Evolutionary conservation across 2,888 invertebrate species (phyloP).

Genomic region (Drosophila cracens): DNA sequence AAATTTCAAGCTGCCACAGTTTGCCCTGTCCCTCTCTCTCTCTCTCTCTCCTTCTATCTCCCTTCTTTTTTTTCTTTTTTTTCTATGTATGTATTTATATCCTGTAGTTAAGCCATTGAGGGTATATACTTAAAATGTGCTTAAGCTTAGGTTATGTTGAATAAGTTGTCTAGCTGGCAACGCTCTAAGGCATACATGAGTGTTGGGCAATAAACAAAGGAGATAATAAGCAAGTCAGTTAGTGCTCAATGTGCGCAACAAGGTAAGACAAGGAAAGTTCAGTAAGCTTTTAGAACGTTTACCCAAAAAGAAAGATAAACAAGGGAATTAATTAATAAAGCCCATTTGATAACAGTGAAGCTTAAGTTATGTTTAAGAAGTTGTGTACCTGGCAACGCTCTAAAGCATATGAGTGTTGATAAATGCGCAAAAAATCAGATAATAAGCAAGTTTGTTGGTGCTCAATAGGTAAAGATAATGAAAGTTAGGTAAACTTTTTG

Average conservation of each 20-base stretch:
- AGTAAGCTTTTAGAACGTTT: background rate
- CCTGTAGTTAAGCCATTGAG: constrained; percentile 14
- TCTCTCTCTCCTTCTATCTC: background rate
- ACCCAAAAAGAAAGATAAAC: background rate
- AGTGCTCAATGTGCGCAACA: background rate
- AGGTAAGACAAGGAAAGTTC: constrained; percentile 1
- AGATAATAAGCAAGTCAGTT: constrained; percentile 1
- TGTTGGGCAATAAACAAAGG: background rate
- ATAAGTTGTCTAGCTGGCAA: constrained; percentile 10
- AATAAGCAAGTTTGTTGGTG: background rate
- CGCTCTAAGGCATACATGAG: background rate
- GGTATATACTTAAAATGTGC: constrained; percentile 12
- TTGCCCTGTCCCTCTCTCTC: constrained; percentile 4
- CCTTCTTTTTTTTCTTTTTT: background rate
- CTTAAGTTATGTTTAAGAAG: background rate
- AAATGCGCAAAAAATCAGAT: background rate
- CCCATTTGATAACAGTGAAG: background rate
- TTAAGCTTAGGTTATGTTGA: constrained; percentile 3
- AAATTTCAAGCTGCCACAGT: constrained; percentile 59
- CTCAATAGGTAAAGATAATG: background rate
- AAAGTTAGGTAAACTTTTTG: background rate
- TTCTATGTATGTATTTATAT: constrained; percentile 12
- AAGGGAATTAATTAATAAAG: background rate
- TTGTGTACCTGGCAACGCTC: background rate
- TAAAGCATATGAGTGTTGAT: background rate